phyloP scores from a whole-genome alignment of 2,113 vertebrate species.

The Ceratotherium simum region DNA sequence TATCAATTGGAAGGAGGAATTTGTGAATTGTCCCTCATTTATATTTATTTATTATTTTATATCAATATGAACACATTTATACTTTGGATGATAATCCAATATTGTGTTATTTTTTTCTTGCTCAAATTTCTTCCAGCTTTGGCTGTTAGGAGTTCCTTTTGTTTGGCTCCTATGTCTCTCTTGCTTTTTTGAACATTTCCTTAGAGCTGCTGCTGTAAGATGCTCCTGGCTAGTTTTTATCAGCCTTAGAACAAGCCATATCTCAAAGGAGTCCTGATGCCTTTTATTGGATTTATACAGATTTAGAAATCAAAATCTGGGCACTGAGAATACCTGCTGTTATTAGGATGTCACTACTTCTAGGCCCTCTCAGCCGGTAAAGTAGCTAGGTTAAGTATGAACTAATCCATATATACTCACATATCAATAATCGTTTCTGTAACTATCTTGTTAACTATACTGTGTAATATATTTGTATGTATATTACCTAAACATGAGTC shows the following conservation, averaged over 20 bases:
- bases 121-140: background rate
- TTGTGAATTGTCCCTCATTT: background rate
- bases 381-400: background rate
- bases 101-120: background rate
- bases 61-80: background rate
- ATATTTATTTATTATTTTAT: background rate
- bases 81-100: background rate
- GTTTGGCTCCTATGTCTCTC: background rate
- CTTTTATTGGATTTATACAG: background rate
- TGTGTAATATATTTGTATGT: background rate
- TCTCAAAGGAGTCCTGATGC: background rate
- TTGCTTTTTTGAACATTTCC: background rate
- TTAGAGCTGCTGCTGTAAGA: background rate
- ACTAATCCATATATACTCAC: background rate
- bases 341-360: background rate
- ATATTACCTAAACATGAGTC: background rate
- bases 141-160: background rate
- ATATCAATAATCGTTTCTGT: background rate
- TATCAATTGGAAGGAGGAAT: background rate
- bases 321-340: background rate
- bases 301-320: conserved; percentile 7
- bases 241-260: background rate
- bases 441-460: background rate
- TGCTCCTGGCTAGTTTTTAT: background rate
- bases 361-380: background rate